phyloP scores from a whole-genome alignment of 2,113 vertebrate genomes.

The Nycticebus coucang region DNA sequence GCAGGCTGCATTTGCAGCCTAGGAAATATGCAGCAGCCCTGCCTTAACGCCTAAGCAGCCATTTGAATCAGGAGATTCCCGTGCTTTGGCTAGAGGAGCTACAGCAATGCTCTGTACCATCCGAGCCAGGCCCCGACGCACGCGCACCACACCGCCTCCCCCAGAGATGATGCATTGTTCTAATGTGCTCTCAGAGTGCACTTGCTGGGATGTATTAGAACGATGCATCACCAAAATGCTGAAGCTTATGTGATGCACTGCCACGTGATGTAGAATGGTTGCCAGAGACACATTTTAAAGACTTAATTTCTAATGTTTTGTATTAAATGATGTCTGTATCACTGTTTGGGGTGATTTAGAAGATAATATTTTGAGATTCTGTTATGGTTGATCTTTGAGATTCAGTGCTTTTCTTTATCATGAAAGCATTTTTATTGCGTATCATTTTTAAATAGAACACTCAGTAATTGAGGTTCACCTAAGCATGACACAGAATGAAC shows the following conservation, averaged over 20 bases:
- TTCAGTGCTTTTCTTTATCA: neutral
- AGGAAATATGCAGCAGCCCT: neutral
- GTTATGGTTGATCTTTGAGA: neutral
- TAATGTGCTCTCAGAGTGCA: constrained; percentile 11
- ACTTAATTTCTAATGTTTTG: constrained; percentile 36
- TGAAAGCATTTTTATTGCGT: neutral
- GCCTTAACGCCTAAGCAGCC: neutral
- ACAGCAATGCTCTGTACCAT: neutral
- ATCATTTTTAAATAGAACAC: neutral
- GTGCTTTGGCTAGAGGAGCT: neutral
- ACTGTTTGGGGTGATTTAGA: neutral
- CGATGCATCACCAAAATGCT: constrained; percentile 11
- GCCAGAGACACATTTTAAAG: constrained; percentile 29
- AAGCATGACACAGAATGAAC: neutral
- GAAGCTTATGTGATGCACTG: neutral
- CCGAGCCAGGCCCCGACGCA: neutral
- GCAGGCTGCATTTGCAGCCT: neutral
- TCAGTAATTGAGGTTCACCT: neutral
- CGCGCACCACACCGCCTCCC: neutral
- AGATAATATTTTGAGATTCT: neutral
- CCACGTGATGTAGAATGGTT: neutral
- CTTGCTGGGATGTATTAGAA: neutral
- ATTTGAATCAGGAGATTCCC: neutral
- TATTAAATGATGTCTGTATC: constrained; percentile 36
- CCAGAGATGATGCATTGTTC: neutral